phyloP scores from a whole-genome alignment of 64 coral and sea anemone species.

The Montipora efflorescens region DNA sequence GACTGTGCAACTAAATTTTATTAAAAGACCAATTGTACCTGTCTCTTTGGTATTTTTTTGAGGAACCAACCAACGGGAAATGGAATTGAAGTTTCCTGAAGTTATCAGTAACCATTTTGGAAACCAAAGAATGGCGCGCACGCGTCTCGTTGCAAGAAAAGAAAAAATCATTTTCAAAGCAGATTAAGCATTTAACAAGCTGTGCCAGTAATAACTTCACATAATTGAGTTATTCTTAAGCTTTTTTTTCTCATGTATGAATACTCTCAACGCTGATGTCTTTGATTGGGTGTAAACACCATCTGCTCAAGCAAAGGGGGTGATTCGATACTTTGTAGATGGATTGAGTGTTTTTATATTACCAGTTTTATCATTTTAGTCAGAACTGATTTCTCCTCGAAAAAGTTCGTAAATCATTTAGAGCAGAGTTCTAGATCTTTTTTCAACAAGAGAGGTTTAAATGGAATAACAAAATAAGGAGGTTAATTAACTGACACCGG shows the following conservation, averaged over 20 bases:
- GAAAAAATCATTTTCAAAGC: neutral
- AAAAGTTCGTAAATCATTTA: neutral
- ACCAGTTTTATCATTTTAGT: too few relatives aligned
- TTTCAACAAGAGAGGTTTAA: neutral
- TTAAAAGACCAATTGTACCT: slow-evolving; percentile 45
- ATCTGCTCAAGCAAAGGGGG: neutral
- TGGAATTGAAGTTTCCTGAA: slow-evolving; percentile 3
- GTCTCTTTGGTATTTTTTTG: slow-evolving; percentile 2
- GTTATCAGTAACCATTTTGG: neutral
- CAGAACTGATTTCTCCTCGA: neutral
- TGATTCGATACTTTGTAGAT: slow-evolving; percentile 22
- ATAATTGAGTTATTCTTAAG: slow-evolving; percentile 50
- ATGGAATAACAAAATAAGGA: neutral
- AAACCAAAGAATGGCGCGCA: neutral
- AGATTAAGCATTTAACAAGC: slow-evolving; percentile 35
- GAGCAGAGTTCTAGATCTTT: neutral
- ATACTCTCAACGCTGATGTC: slow-evolving; percentile 32
- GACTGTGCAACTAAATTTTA: neutral
- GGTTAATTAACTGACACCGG: slow-evolving; percentile 17
- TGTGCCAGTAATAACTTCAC: slow-evolving; percentile 29
- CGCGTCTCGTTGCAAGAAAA: neutral
- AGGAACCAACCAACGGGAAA: slow-evolving; percentile 14
- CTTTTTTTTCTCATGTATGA: slow-evolving; percentile 34
- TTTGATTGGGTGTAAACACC: slow-evolving; percentile 31
- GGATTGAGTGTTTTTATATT: neutral